phyloP scores from a whole-genome alignment of 2,888 invertebrate species.

The Dexiosoma caninum region DNA sequence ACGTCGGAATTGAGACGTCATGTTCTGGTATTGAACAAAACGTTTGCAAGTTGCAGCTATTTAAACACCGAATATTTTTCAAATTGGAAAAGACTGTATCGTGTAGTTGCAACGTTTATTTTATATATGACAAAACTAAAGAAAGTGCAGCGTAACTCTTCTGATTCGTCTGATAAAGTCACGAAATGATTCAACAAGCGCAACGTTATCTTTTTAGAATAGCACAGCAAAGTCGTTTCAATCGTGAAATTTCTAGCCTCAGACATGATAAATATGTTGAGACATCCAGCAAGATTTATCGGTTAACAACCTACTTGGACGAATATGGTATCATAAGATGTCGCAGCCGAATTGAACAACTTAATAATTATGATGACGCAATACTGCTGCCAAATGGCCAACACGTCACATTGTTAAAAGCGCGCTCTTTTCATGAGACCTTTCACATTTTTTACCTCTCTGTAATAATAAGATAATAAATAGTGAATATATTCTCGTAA shows the following conservation, averaged over 20 bases:
- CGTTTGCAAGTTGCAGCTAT: too few species aligned
- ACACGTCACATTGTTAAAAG: constrained; percentile 45
- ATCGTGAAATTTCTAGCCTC: not conserved
- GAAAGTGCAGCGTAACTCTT: not conserved
- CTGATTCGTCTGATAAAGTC: not conserved
- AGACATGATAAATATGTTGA: not conserved
- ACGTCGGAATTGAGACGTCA: not conserved
- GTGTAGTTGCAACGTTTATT: constrained; percentile 43
- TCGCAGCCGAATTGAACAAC: constrained; percentile 36
- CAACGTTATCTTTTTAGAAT: not conserved
- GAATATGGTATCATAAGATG: constrained; percentile 35
- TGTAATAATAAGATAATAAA: too few species aligned
- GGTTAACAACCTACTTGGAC: constrained; percentile 42
- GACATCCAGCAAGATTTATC: not conserved
- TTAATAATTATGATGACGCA: constrained; percentile 50
- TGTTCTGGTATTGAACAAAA: too few species aligned
- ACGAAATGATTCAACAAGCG: not conserved
- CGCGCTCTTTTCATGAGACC: constrained; percentile 7
- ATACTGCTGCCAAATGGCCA: constrained; percentile 36
- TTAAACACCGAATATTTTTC: constrained; percentile 19
- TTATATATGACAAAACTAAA: too few species aligned
- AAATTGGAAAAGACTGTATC: constrained; percentile 46
- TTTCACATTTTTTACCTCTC: too few species aligned
- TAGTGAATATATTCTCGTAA: too few species aligned
- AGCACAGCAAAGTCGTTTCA: not conserved